Percentiles rank a stretch among this genome's conserved stretches.
These are phyloP conservation scores for Bos indicus DNA, from an alignment of 2,113 vertebrate species.

Conservation along the genomic window DNA sequence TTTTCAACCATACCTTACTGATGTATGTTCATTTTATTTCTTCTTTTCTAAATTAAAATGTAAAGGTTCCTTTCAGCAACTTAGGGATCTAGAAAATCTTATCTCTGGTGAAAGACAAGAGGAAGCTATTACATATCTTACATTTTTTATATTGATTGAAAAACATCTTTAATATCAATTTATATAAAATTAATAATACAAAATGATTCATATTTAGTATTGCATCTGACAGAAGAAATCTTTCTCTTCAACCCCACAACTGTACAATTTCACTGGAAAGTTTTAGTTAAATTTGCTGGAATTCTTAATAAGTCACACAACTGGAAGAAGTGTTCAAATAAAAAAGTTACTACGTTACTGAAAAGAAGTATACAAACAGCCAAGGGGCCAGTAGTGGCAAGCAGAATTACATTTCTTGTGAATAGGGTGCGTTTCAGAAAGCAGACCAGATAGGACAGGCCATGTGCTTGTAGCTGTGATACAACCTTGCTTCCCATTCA, in stretches of 20 bases:
- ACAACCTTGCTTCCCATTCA: constrained; percentile 23
- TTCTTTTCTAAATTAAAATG: background rate
- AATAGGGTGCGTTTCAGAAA: background rate
- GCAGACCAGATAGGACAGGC: constrained; percentile 24
- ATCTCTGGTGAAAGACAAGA: background rate
- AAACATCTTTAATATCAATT: background rate
- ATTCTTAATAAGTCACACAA: background rate
- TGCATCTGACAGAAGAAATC: background rate
- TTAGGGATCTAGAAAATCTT: background rate
- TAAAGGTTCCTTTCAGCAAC: background rate
- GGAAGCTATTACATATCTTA: background rate
- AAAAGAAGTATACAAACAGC: background rate
- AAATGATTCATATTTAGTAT: background rate
- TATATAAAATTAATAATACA: background rate
- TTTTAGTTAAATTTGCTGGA: background rate
- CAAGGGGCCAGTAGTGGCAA: background rate
- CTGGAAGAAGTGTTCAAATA: background rate
- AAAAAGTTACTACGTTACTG: background rate
- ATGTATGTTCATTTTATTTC: background rate
- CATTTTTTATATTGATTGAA: background rate
- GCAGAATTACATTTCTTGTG: constrained; percentile 37
- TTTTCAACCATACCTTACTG: background rate
- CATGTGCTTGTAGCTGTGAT: background rate
- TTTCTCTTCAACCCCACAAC: background rate
- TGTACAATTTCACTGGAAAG: background rate